A percentile compares a stretch with the other conserved stretches of the same genome.
Conservation (phyloP, 2,797 vertebrate species). For the Lacerta viridis region DNA sequence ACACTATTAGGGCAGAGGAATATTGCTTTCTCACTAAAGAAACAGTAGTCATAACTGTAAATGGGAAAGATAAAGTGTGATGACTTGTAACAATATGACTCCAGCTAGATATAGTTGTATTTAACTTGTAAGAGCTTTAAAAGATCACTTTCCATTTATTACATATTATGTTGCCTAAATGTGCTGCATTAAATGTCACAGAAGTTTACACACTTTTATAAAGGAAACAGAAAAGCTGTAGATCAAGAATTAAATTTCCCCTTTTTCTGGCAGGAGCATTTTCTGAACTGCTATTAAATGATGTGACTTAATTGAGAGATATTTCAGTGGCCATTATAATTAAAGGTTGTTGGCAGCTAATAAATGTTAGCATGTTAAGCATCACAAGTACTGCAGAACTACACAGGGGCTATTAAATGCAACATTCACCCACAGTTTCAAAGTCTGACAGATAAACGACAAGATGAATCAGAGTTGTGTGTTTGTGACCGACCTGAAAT, state of each 20-base stretch:
- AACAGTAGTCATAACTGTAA: conserved; percentile 24
- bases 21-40: neutral
- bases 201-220: conserved; percentile 34
- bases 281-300: neutral
- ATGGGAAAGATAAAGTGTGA: conserved; percentile 25
- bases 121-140: conserved; percentile 38
- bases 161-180: neutral
- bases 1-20: conserved; percentile 31
- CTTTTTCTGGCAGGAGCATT: conserved; percentile 1
- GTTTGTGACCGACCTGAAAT: neutral
- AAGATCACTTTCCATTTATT: conserved; percentile 38
- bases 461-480: neutral
- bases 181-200: conserved; percentile 33
- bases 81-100: conserved; percentile 34
- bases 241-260: conserved; percentile 19
- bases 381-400: neutral
- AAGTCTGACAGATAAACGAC: neutral
- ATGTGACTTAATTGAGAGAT: neutral
- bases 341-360: neutral
- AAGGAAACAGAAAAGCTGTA: conserved; percentile 31
- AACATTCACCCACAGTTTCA: neutral
- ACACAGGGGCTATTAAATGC: neutral
- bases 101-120: conserved; percentile 26
- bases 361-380: neutral
- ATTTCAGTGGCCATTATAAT: neutral